Conservation (phyloP, 2,113 vertebrate genomes). For the Pangasianodon hypophthalmus region DNA sequence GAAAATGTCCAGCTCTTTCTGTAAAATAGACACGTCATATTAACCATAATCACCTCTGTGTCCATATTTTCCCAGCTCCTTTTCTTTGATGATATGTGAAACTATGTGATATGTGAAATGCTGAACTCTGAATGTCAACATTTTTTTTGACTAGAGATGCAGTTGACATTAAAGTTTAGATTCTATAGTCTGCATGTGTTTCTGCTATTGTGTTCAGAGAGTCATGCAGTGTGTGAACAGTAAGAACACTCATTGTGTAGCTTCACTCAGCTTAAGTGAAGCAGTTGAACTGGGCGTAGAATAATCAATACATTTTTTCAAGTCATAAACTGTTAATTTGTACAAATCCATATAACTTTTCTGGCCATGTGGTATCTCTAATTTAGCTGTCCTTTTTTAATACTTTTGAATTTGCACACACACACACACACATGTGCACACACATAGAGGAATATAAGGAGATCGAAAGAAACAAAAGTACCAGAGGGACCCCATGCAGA, state of each 20-base stretch:
- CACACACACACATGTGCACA: neutral
- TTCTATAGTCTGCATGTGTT: neutral
- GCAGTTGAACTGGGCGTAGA: neutral
- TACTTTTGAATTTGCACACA: neutral
- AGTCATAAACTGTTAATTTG: neutral
- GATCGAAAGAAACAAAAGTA: neutral
- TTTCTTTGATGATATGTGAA: neutral
- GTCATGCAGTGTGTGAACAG: neutral
- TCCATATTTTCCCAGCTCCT: neutral
- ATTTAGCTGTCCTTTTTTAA: neutral
- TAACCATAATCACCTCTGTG: neutral
- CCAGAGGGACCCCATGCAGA: neutral
- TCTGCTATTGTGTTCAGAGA: neutral
- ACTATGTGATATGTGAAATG: no score
- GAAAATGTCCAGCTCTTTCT: neutral
- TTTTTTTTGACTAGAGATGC: neutral
- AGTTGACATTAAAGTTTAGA: neutral
- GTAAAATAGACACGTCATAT: neutral
- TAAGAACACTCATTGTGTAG: neutral
- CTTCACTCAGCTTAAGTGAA: neutral
- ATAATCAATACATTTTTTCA: neutral
- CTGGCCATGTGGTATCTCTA: neutral
- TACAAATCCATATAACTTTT: neutral
- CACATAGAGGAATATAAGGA: neutral
- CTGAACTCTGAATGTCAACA: neutral